These are phyloP conservation scores for Aquatica leii DNA, from an alignment of 2,888 invertebrate genomes.

Conservation along the genomic window DNA sequence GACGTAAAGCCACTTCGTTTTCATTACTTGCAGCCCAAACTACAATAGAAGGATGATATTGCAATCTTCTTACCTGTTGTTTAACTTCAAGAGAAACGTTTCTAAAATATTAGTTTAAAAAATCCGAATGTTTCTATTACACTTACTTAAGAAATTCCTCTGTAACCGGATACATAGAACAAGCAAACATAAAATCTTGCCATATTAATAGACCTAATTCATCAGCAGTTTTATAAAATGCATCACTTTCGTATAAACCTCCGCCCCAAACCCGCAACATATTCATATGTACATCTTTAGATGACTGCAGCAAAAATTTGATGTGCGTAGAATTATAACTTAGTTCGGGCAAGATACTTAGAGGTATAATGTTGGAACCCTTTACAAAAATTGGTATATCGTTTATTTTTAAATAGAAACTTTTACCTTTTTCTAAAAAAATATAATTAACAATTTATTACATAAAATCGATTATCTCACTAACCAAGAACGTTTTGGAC, in stretches of 20 bases:
- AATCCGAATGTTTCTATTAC: no score
- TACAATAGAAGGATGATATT: conserved; percentile 86
- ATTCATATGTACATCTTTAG: conserved; percentile 84
- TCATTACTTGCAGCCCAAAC: conserved; percentile 98
- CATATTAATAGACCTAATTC: conserved; percentile 91
- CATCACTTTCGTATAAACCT: conserved; percentile 92
- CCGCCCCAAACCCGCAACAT: conserved; percentile 99
- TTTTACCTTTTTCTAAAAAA: conserved; percentile 64
- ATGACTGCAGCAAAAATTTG: conserved; percentile 71
- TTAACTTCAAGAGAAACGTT: conserved; percentile 43
- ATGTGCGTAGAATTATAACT: conserved; percentile 68
- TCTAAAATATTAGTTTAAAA: background rate
- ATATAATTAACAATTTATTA: no score
- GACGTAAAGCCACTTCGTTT: conserved; percentile 88
- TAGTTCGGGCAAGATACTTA: conserved; percentile 82
- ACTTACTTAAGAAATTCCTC: conserved; percentile 72
- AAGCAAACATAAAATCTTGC: conserved; percentile 99
- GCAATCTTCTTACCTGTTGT: conserved; percentile 83
- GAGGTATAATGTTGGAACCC: conserved; percentile 94
- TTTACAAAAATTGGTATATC: conserved; percentile 90
- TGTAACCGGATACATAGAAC: conserved; percentile 89
- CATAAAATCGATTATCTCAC: no score
- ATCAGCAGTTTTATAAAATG: conserved; percentile 89
- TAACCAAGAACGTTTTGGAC: conserved; percentile 73
- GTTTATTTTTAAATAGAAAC: conserved; percentile 87